Base-by-base conservation (phyloP, 2,888 invertebrate species). In the Melipona bicolor region DNA sequence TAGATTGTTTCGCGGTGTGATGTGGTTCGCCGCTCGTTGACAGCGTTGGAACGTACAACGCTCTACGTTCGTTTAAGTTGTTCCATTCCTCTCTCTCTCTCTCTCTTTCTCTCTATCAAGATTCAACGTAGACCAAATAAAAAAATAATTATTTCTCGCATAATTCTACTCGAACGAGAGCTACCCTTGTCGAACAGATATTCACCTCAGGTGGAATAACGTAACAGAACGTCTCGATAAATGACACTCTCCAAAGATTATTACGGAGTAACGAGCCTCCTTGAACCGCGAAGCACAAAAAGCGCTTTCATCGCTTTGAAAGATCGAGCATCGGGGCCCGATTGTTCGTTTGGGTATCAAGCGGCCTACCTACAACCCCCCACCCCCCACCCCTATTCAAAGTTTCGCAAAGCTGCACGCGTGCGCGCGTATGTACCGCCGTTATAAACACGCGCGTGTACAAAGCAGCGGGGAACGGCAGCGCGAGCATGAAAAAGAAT, bases 401-500 rank as follows among this genome's bases (percentile, higher is more conserved):
- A 3, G 32, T 32, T 21, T 13, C 21, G 19, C 32, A 32, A 32
- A 0, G 2, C 32, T 17, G 19, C 19, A 32, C 2, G 21, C 62
- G 62, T 13, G 13, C 21, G 19, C 15, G 17, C 24, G 36, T 15
- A 11, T 3, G 2, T 13, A 17, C 27, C 19, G 13, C 5, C 36
- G 73, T 21, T 65, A 32, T 27, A 64, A 27, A 54, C 62, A 67
- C 79, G n/a, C 50, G 64, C 24, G 32, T 27, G 71, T 61, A 77
- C 61, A 79, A 70, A 81, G 77, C 59, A 64, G 49, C 52, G 49
- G 49, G 73, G 74, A 79, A 68, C 9, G 32, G 0, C 32, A 32
- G 32, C 32, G 56, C 32, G 68, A 49, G 64, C 27, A 68, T 52
- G 73, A 52, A 74, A 65, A 79, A 83, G 88, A 88, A 90, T 83